Conservation (phyloP, 2,797 vertebrate species). For the Chromobotia macracanthus region DNA sequence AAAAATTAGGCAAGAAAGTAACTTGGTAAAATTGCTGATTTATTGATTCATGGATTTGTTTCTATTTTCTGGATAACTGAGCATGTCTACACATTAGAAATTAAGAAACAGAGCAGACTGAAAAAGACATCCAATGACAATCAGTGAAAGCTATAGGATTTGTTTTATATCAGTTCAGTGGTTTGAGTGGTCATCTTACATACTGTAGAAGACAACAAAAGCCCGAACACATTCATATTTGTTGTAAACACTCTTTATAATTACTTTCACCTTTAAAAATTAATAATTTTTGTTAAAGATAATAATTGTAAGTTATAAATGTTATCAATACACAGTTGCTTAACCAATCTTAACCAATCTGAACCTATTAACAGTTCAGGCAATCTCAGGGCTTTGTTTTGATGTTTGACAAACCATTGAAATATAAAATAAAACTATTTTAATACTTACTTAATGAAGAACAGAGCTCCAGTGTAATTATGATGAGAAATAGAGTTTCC, state of each 20-base stretch:
- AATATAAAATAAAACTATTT: background rate
- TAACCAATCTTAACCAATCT: background rate
- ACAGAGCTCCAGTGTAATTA: slow-evolving; percentile 76
- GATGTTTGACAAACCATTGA: too few species aligned
- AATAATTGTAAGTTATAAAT: background rate
- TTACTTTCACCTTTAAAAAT: background rate
- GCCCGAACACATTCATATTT: too few species aligned
- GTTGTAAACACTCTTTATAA: too few species aligned
- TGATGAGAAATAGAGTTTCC: slow-evolving; percentile 75
- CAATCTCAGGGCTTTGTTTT: background rate
- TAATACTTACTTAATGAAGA: slow-evolving; percentile 80
- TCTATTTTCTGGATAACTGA: background rate
- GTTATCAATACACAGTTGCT: background rate
- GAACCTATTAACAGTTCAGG: background rate
- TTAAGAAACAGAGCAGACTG: background rate
- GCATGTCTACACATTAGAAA: background rate
- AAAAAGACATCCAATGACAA: too few species aligned
- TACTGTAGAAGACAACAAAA: too few species aligned
- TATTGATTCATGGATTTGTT: too few species aligned
- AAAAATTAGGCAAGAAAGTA: too few species aligned
- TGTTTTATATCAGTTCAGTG: too few species aligned
- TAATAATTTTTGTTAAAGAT: background rate
- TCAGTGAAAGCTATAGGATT: background rate
- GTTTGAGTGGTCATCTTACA: too few species aligned
- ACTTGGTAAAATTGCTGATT: too few species aligned